These are phyloP conservation scores for Vombatus ursinus DNA, from an alignment of 2,113 vertebrate species.

Conservation along the genomic window DNA sequence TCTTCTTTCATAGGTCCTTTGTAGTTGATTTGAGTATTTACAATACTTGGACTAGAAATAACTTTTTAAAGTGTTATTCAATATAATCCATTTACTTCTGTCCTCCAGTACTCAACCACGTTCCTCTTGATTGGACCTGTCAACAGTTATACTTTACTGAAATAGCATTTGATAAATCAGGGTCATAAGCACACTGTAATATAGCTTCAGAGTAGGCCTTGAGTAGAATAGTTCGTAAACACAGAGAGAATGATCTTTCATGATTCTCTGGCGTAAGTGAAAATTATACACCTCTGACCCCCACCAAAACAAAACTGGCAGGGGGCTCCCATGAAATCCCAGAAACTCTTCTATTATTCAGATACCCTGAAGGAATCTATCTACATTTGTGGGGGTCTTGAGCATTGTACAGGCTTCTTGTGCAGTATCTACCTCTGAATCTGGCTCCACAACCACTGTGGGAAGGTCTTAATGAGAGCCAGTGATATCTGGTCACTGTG, in stretches of 20 bases:
- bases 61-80: too few species aligned
- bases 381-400: not conserved
- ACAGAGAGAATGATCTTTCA: not conserved
- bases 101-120: too few species aligned
- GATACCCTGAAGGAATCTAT: not conserved
- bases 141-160: too few species aligned
- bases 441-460: not conserved
- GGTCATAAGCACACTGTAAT: too few species aligned
- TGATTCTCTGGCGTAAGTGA: not conserved
- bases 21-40: too few species aligned
- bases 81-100: too few species aligned
- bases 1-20: too few species aligned
- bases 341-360: not conserved
- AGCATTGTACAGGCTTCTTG: not conserved
- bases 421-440: not conserved
- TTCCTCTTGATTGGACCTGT: too few species aligned
- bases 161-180: too few species aligned
- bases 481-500: not conserved
- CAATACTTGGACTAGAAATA: too few species aligned
- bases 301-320: too few species aligned
- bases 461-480: not conserved
- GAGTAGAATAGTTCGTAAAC: not conserved
- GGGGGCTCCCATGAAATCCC: not conserved
- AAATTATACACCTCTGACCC: not conserved
- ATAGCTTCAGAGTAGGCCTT: too few species aligned